Base-by-base conservation (phyloP, 1,140 invertebrate genomes). In the Callitettix versicolor region DNA sequence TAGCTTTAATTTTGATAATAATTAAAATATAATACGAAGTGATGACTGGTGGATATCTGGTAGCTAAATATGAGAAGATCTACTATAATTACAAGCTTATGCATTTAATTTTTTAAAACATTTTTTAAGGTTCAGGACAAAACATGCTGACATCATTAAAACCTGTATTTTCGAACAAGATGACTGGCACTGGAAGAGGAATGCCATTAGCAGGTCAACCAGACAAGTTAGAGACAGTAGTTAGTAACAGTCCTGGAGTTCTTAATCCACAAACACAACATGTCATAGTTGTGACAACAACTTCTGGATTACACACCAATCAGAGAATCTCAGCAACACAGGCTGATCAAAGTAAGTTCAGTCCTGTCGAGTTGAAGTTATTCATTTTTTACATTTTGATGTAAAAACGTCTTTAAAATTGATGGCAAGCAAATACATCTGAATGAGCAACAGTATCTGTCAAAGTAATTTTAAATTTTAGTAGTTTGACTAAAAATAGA, bases 231-330 rank as follows among this genome's bases (percentile, higher is more conserved):
- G 79, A 81, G 56, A 76, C 80, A 0, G 80, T 83, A 48, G 80
- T 83, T 70, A 81, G 79, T 5, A 75, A 76, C 46, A 76, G 82
- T 66, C 78, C 79, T 21, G 79, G 71, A 33, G 73, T 63, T 76
- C 1, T 75, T 74, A 9, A 73, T 76, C 17, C 70, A 76, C 46
- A 66, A 69, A 33, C 81, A 63, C 81, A 78, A 55, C 79, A 85
- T 60, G 80, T 84, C 22, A 77, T 83, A 34, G 81, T 87, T 14
- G 83, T 86, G 0, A 83, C 82, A 9, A 82, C 82, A 1, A 80
- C 77, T 5, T 75, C 79, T 1, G 74, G 73, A 53, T 64, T 85
- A 17, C 73, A 81, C 52, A 77, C 80, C 17, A 76, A 81, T 42
- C 78, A 81, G 63, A 76, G 76, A 6, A 68, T 79, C 0, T 79